phyloP scores from a whole-genome alignment of 2,797 vertebrate species.

The Pantherophis vulpinus region DNA sequence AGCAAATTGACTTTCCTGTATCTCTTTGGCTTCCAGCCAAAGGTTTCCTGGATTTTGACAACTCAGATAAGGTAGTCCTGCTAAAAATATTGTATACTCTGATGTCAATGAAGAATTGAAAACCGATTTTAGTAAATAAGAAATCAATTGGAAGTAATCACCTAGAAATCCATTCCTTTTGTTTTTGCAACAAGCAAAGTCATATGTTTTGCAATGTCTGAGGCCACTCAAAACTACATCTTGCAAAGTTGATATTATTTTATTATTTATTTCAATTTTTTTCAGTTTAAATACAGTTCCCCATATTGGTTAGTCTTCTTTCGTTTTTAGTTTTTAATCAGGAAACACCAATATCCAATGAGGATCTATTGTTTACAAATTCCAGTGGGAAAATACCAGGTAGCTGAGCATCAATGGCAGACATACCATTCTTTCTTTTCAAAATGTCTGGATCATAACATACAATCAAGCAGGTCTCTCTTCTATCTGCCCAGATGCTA shows the following conservation, averaged over 20 bases:
- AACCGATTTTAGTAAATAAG: not conserved
- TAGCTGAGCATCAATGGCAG: not conserved
- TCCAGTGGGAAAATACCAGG: not conserved
- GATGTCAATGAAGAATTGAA: conserved; percentile 56
- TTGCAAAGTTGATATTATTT: not conserved
- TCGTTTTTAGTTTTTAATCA: not conserved
- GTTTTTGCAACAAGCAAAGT: not conserved
- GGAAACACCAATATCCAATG: not conserved
- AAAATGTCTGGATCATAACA: not conserved
- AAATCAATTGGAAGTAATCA: not conserved
- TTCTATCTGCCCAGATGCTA: not conserved
- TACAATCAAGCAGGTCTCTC: not conserved
- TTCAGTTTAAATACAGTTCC: not conserved
- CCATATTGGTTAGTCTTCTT: not conserved
- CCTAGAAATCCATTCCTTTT: not conserved
- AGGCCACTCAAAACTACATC: not conserved
- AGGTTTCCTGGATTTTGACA: not conserved
- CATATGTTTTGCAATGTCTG: not conserved
- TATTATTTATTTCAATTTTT: not conserved
- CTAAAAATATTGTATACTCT: conserved; percentile 26
- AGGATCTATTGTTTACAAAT: not conserved
- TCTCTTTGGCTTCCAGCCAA: not conserved
- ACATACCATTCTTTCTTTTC: not conserved
- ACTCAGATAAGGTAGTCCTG: not conserved
- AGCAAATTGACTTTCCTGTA: not conserved